Evolutionary conservation across 2,888 invertebrate species (phyloP).

Genomic region (Hydropsyche betteni): DNA sequence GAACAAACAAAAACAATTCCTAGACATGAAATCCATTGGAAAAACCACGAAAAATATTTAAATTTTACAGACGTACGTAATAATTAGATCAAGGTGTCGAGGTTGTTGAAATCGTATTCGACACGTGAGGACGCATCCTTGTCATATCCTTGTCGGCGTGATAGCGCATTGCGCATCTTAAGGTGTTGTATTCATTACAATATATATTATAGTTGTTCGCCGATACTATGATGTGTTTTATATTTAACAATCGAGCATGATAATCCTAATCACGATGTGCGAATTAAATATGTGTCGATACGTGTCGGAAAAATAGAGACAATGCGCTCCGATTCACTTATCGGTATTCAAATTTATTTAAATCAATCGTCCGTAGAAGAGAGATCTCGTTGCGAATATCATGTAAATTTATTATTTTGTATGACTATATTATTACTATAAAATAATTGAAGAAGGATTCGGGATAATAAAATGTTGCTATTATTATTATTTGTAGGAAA

Average conservation of each 20-base stretch:
- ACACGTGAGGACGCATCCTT: constrained; percentile 36
- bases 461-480: no score
- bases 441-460: no score
- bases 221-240: neutral
- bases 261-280: constrained; percentile 14
- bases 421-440: no score
- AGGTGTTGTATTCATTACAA: neutral
- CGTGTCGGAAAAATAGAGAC: constrained; percentile 23
- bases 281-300: constrained; percentile 26
- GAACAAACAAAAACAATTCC: no score
- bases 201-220: neutral
- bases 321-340: constrained; percentile 8
- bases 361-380: no score
- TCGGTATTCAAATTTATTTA: no score
- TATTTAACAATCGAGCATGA: constrained; percentile 5
- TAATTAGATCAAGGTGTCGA: constrained; percentile 21
- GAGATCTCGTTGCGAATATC: no score
- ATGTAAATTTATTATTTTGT: no score
- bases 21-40: no score
- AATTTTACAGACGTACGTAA: neutral
- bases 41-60: no score
- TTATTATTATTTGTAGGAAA: no score
- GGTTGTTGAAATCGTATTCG: neutral
- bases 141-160: constrained; percentile 9
- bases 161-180: constrained; percentile 3